phyloP scores from a whole-genome alignment of 2,888 invertebrate genomes.

The Pheosia gnoma region DNA sequence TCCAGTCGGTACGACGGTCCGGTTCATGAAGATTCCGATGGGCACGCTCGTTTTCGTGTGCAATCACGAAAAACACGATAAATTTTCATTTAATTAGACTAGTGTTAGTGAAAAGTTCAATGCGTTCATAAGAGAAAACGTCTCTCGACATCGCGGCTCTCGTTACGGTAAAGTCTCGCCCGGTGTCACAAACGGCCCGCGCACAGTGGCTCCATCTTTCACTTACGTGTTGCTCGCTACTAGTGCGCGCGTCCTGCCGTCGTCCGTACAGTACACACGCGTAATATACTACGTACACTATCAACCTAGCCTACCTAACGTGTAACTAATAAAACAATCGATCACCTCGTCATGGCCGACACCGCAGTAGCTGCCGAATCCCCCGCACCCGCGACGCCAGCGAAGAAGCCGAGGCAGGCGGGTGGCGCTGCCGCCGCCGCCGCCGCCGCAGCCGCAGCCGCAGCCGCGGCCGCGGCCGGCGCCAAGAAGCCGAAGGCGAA shows the following conservation, averaged over 20 bases:
- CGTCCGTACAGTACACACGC: too few species aligned
- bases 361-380: constrained; percentile 52
- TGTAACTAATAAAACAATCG: background rate
- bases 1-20: constrained; percentile 7
- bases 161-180: constrained; percentile 12
- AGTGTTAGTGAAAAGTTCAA: constrained; percentile 28
- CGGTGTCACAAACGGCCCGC: background rate
- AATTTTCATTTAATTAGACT: constrained; percentile 18
- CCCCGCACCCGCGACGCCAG: constrained; percentile 51
- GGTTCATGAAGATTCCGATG: background rate
- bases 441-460: constrained; percentile 35
- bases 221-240: background rate
- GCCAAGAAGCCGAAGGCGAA: constrained; percentile 58
- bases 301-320: constrained; percentile 13
- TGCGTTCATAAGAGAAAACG: constrained; percentile 23
- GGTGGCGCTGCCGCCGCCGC: constrained; percentile 22
- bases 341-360: constrained; percentile 43
- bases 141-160: constrained; percentile 18
- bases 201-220: constrained; percentile 1
- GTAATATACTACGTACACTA: constrained; percentile 22
- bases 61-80: constrained; percentile 5
- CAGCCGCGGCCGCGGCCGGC: constrained; percentile 24
- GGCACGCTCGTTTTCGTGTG: background rate
- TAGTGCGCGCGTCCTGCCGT: too few species aligned
- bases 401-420: constrained; percentile 49